Conservation (phyloP, 2,888 invertebrate species). For the Ypsolopha sequella region DNA sequence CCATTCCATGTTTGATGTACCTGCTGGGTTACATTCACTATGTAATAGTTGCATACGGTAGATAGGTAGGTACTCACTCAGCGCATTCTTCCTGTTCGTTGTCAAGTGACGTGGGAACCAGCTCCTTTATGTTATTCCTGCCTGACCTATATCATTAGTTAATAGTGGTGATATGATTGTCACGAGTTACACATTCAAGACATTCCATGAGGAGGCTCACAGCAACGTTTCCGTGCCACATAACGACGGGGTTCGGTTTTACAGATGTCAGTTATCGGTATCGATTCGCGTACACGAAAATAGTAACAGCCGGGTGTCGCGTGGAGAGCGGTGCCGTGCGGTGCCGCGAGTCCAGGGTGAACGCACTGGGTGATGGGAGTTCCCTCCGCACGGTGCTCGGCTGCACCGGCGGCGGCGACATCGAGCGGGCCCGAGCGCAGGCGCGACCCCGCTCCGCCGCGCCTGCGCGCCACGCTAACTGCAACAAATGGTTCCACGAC, state of each 20-base stretch:
- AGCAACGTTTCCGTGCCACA: background rate
- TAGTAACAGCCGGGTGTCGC: slow-evolving; percentile 4
- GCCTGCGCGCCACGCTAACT: slow-evolving; percentile 6
- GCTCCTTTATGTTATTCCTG: too few relatives aligned
- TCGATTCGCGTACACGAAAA: background rate
- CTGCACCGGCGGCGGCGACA: background rate
- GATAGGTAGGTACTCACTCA: too few relatives aligned
- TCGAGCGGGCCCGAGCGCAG: background rate
- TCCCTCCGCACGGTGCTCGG: too few relatives aligned
- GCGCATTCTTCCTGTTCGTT: too few relatives aligned
- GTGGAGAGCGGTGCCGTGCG: slow-evolving; percentile 3
- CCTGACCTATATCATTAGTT: background rate
- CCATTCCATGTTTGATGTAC: too few relatives aligned
- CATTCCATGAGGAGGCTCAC: background rate
- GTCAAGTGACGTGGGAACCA: too few relatives aligned
- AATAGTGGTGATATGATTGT: background rate
- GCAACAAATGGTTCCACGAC: background rate
- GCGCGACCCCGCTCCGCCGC: background rate
- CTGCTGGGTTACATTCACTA: too few relatives aligned
- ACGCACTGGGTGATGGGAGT: background rate
- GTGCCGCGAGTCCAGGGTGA: background rate
- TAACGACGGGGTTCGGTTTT: slow-evolving; percentile 7
- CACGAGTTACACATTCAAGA: background rate
- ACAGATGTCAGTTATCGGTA: background rate
- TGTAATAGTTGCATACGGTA: too few relatives aligned